A percentile compares a stretch with the other conserved stretches of the same genome.
Conservation (phyloP, 2,797 vertebrate genomes). For the Pelobates cultripes region DNA sequence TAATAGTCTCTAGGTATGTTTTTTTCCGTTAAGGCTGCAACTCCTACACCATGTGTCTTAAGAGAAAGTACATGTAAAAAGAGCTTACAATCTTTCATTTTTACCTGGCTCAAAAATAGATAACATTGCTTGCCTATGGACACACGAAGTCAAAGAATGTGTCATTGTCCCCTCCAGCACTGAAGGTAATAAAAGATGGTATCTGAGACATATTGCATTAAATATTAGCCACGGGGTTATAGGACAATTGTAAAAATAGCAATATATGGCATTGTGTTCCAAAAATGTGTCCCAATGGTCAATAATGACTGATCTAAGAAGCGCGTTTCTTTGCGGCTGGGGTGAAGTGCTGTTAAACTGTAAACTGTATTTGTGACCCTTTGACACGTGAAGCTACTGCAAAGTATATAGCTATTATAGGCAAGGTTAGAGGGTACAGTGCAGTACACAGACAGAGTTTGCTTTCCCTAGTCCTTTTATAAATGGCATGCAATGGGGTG, state of each 20-base stretch:
- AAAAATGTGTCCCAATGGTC: slow-evolving; percentile 44
- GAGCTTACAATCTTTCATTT: slow-evolving; percentile 19
- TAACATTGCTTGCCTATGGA: slow-evolving; percentile 38
- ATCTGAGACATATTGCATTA: slow-evolving; percentile 48
- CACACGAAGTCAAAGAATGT: slow-evolving; percentile 31
- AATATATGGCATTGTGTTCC: slow-evolving; percentile 29
- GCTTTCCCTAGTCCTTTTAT: slow-evolving; percentile 58
- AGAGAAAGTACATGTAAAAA: not conserved
- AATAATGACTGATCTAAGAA: slow-evolving; percentile 18
- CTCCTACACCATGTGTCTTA: not conserved
- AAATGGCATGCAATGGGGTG: slow-evolving; percentile 59
- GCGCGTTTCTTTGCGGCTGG: slow-evolving; percentile 13
- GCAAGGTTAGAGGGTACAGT: slow-evolving; percentile 56
- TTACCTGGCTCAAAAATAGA: slow-evolving; percentile 38
- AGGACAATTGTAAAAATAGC: slow-evolving; percentile 45
- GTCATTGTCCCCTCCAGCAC: slow-evolving; percentile 39
- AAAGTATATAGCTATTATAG: slow-evolving; percentile 64
- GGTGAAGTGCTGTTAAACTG: slow-evolving; percentile 51
- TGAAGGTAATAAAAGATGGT: slow-evolving; percentile 50
- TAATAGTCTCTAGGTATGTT: no score
- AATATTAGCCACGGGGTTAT: slow-evolving; percentile 49
- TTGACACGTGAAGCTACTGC: slow-evolving; percentile 27
- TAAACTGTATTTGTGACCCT: slow-evolving; percentile 49
- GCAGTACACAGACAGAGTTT: slow-evolving; percentile 48
- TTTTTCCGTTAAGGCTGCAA: not conserved